phyloP scores from a whole-genome alignment of 1,140 invertebrate species.

The Ylistrum balloti region DNA sequence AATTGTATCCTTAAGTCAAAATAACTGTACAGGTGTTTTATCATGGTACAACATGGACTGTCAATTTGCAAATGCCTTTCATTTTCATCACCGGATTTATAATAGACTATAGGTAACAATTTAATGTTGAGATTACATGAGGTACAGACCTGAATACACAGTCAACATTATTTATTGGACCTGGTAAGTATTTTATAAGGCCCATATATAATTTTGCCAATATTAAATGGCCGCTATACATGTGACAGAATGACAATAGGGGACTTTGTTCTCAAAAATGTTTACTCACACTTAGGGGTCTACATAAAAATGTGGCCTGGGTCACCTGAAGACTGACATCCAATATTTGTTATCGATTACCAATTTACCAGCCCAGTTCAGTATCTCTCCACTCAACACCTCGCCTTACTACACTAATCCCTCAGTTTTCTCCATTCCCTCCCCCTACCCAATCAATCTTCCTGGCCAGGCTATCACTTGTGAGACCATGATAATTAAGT shows the following conservation, averaged over 20 bases:
- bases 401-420: not conserved
- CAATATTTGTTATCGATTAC: not conserved
- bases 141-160: not conserved
- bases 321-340: not conserved
- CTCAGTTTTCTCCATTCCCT: not conserved
- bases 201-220: slow-evolving; percentile 20
- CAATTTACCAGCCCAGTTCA: not conserved
- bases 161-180: not conserved
- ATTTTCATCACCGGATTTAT: not conserved
- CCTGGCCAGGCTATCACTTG: not conserved
- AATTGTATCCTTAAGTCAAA: slow-evolving; percentile 20
- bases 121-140: not conserved
- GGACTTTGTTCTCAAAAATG: slow-evolving; percentile 13
- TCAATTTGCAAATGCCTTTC: slow-evolving; percentile 35
- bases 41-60: slow-evolving; percentile 22
- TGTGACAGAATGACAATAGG: not conserved
- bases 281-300: slow-evolving; percentile 14
- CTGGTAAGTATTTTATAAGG: not conserved
- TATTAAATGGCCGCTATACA: slow-evolving; percentile 23
- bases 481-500: not conserved
- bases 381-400: not conserved
- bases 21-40: not conserved
- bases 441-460: not conserved
- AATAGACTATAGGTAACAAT: not conserved
- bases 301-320: not conserved